phyloP scores from a whole-genome alignment of 2,888 invertebrate genomes.

The Microctonus brassicae region DNA sequence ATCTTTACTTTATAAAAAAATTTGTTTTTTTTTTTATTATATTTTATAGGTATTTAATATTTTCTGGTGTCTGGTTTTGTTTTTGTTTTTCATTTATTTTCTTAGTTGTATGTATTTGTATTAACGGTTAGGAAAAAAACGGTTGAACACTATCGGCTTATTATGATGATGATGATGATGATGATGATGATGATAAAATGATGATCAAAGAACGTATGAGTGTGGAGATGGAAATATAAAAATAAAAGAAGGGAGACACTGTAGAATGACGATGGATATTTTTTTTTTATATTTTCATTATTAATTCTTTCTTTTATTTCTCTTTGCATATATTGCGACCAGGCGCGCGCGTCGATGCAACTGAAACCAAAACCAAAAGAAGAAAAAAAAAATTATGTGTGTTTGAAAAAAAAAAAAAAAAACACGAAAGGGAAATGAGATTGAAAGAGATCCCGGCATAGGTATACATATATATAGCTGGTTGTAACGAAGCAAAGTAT shows the following conservation, averaged over 20 bases:
- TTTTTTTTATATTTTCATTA: background rate
- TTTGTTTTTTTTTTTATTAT: background rate
- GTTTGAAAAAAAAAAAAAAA: background rate
- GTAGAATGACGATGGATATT: slow-evolving; percentile 4
- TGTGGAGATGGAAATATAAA: slow-evolving; percentile 34
- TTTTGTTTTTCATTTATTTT: background rate
- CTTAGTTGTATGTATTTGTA: background rate
- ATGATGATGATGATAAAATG: slow-evolving; percentile 33
- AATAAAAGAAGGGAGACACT: slow-evolving; percentile 10
- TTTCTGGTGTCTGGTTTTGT: background rate
- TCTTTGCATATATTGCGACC: background rate
- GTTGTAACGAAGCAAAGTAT: slow-evolving; percentile 7
- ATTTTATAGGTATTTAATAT: too few relatives aligned
- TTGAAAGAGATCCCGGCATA: background rate
- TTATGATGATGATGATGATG: background rate
- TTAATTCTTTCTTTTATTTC: background rate
- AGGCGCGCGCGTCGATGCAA: background rate
- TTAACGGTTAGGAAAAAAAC: too few relatives aligned
- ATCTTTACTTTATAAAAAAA: background rate
- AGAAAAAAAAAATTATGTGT: background rate
- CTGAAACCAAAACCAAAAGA: slow-evolving; percentile 1
- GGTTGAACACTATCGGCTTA: background rate
- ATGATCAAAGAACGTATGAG: too few relatives aligned
- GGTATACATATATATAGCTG: too few relatives aligned
- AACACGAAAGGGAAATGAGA: background rate